Percentiles rank a stretch among this genome's conserved stretches.
Evolutionary conservation across 2,113 vertebrate genomes (phyloP).

Genomic region (Montifringilla adamsi): DNA sequence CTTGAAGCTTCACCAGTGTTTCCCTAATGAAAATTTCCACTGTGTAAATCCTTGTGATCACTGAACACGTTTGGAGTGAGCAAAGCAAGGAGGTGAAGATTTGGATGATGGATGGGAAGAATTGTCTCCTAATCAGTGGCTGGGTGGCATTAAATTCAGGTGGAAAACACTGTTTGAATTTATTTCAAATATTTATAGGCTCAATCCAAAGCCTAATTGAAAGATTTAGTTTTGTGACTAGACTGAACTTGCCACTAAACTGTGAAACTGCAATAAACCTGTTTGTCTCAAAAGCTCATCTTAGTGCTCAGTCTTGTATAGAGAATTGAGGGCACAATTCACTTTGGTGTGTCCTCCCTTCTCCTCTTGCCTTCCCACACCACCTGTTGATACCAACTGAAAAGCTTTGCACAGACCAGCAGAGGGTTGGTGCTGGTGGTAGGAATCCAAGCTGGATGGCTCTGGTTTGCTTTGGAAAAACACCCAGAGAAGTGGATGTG

Average conservation of each 20-base stretch:
- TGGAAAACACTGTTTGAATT: neutral
- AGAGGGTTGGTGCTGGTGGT: neutral
- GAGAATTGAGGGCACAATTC: neutral
- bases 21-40: neutral
- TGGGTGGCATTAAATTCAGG: neutral
- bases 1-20: neutral
- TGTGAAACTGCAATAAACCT: neutral
- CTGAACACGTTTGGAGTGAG: neutral
- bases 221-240: neutral
- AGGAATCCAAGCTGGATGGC: neutral
- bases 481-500: fast-evolving
- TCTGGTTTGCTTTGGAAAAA: neutral
- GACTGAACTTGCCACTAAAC: neutral
- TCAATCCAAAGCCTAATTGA: neutral
- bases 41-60: neutral
- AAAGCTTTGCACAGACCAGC: neutral
- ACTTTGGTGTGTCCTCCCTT: neutral
- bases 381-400: neutral
- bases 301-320: neutral
- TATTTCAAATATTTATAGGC: neutral
- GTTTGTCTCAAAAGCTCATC: neutral
- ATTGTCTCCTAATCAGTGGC: neutral
- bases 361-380: neutral
- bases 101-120: neutral
- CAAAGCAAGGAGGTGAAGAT: neutral